Base-by-base conservation (phyloP, 2,113 vertebrate genomes). In the Neomonachus schauinslandi region DNA sequence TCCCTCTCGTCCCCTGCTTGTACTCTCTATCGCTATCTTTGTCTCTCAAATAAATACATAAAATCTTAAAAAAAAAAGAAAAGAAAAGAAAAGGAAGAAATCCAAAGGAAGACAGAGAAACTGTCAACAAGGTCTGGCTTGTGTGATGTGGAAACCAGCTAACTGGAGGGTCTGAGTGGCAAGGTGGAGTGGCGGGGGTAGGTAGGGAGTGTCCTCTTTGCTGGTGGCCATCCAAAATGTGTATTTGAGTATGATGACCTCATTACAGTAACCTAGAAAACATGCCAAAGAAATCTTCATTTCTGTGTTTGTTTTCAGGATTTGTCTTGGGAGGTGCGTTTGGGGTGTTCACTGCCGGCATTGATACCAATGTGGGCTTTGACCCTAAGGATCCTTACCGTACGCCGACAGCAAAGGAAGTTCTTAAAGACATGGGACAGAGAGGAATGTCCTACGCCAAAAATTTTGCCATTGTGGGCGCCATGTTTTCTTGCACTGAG, bases 381-480 rank as follows among this genome's bases (percentile, higher is more conserved):
- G 99, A 99, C 98, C 99, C 99, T 55, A 99, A 99, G 99, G 99
- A 99, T 97, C 99, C 99, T 0, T 98, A 99, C 79, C 99, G 98
- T 42, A 99, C 99, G 0, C 99, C 99, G 0, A 99, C 99, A 0
- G 99, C 99, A 1, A 99, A 98, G 93, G 99, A 99, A 96, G 99
- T 99, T 69, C 99, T 99, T n/a, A 99, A 99, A 98, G 99, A 99
- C 96, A 99, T 99, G 99, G 99, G 99, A 0, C 99, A 99, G 98
- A 98, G 99, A 97, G 99, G 99, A 94, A 99, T 99, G 98, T 99
- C 99, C 19, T 99, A 99, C 0, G 99, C 99, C 86, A 99, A 99
- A 98, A 99, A 99, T 98, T 99, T 99, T 0, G 99, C 99, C 95
- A 99, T 99, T 0, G 99, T 99, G 89, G 99, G 99, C 0, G 99